Evolutionary conservation across 1,140 invertebrate genomes (phyloP), one percentile per base, ranked within the genome.

Genomic region (Hydropsyche tenuis): DNA sequence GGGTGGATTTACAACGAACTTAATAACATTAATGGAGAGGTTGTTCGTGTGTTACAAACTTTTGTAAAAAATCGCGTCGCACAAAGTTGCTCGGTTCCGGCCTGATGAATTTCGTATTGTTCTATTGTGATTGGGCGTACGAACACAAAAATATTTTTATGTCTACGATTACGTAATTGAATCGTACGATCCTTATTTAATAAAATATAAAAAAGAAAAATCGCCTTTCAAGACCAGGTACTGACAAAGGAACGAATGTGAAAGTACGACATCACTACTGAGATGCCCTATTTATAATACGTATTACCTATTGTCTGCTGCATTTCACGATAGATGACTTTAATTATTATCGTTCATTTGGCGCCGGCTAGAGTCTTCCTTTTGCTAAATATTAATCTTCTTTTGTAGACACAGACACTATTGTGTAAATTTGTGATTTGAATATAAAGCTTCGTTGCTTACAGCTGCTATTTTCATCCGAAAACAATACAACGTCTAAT

Each of bases 341-440:
- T 45, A 4, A 65, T 65, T 65, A 43, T 65, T 65, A 25, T 25
- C 14, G 27, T 65, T 65, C 14, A 43, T 65, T 43, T 43, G 16
- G 16, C 9, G 63, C 11, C 37, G 4, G 63, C 14, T 30, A 22
- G 18, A 43, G 63, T 22, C 18, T 42, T 37, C 20, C 30, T 11
- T 43, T 65, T 23, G n/a, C 20, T 42, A 1, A 2, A 16, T n/a
- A 65, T 65, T 65, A 43, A 65, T 65, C 63, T 65, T 65, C 63
- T 65, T 65, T 65, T 65, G 63, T 65, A 23, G 1, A 7, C 20
- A 43, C 63, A 42, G 63, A 65, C 63, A 65, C 63, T 45, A 65
- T 65, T 65, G 37, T 65, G 63, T 65, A 65, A 65, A 42, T 43
- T 65, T 65, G 30, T 11, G 30, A 43, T 42, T 16, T n/a, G 63